Base-by-base conservation (phyloP, 2,888 invertebrate genomes). In the Helicoverpa assulta region DNA sequence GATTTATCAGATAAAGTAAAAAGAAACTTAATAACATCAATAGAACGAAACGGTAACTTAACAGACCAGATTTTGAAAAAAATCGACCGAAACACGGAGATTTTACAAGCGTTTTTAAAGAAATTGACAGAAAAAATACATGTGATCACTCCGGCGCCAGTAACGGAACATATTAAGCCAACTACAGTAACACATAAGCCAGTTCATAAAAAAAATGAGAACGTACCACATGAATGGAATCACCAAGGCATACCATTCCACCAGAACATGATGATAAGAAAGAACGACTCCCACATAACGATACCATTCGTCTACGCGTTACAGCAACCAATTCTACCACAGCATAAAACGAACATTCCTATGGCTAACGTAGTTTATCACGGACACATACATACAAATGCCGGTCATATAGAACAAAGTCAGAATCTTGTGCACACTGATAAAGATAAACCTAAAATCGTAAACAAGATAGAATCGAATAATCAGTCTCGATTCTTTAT, bases 21-120 rank as follows among this genome's bases (percentile, higher is more conserved):
- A 70, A 72, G 63, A 0, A 85, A 86, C 69, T 78, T 91, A 3
- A 68, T 90, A 2, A 80, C 77, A 0, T 86, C 87, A 0, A 89
- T 93, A 12, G 86, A 90, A 64, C 83, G 84, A 62, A 92, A 92
- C n/a, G 91, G 91, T 3, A 89, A 90, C 21, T 59, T 92, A 10
- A 93, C 94, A 0, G 88, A 88, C 19, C 88, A 90, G 74, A 92
- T 95, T 18, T 70, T 95, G 19, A 86, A 85, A n/a, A 93, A 92
- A 76, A 91, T 95, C 0, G 91, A 94, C 47, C 86, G 74, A 66
- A 95, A 95, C 55, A 94, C 94, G 0, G 87, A 90, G 26, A 81
- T 93, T 16, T 65, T 95, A 12, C 86, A 92, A 74, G 71, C 57
- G 0, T 93, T 94, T 57, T 74, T 95, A 10, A 66, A 81, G n/a